Conservation (phyloP, 2,113 vertebrate genomes). For the Nycticorax nycticorax region DNA sequence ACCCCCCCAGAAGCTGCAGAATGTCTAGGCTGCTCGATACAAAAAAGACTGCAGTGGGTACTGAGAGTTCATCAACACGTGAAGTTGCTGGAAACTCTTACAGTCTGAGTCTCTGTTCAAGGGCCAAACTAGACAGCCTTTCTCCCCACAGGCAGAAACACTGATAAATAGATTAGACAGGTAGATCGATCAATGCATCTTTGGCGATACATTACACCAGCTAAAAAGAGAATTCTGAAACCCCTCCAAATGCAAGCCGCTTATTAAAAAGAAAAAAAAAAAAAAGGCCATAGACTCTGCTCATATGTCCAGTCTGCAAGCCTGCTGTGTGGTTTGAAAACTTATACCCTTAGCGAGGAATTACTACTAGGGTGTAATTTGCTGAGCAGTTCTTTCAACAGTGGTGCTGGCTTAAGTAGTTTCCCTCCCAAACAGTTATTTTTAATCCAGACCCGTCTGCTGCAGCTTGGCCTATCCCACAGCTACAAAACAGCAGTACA, state of each 20-base stretch:
- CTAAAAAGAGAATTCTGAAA: background rate
- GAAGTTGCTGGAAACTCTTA: background rate
- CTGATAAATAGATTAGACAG: background rate
- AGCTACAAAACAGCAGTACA: background rate
- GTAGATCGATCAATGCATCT: background rate
- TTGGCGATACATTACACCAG: background rate
- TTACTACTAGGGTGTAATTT: background rate
- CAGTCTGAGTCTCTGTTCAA: background rate
- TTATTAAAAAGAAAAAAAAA: background rate
- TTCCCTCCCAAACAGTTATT: background rate
- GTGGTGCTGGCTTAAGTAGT: background rate
- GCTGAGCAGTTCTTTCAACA: background rate
- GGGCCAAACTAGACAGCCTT: background rate
- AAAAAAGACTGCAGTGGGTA: background rate
- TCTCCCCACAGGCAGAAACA: background rate
- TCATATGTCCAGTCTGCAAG: background rate
- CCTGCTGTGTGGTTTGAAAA: background rate
- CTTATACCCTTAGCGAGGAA: background rate
- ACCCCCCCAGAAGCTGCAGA: background rate
- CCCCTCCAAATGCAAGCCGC: background rate
- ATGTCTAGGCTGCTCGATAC: background rate
- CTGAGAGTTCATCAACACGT: background rate
- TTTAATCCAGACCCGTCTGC: constrained; percentile 8
- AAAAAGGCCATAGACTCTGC: background rate
- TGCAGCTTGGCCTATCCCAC: background rate